Conservation (phyloP, 2,797 vertebrate species). For the Heliangelus exortis region DNA sequence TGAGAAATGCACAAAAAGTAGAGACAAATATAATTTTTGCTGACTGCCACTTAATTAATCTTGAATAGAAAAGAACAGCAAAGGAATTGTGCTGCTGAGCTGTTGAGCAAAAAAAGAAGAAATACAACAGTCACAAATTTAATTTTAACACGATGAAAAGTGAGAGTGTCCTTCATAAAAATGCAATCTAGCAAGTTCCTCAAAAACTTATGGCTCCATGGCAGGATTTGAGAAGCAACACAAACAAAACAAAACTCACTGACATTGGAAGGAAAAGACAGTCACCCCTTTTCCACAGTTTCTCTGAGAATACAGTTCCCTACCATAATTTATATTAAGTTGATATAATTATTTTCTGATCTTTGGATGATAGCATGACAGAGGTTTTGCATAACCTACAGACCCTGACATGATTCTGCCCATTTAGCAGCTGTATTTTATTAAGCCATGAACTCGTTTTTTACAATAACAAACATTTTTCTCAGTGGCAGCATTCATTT, state of each 20-base stretch:
- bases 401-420: not conserved
- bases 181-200: not conserved
- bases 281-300: not conserved
- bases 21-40: not conserved
- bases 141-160: not conserved
- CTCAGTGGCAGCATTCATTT: not conserved
- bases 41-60: not conserved
- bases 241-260: not conserved
- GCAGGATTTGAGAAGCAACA: not conserved
- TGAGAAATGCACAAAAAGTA: not conserved
- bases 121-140: not conserved
- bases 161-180: not conserved
- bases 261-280: not conserved
- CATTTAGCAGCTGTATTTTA: not conserved
- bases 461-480: not conserved
- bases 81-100: not conserved
- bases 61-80: accelerated
- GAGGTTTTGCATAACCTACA: not conserved
- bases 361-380: not conserved
- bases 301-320: not conserved
- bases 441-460: not conserved
- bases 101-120: not conserved
- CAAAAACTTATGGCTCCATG: not conserved
- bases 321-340: not conserved
- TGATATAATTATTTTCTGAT: not conserved